Percentiles rank a stretch among this genome's conserved stretches.
These are phyloP conservation scores for Dicrurus megarhynchus DNA, from an alignment of 2,113 vertebrate genomes.

Conservation along the genomic window DNA sequence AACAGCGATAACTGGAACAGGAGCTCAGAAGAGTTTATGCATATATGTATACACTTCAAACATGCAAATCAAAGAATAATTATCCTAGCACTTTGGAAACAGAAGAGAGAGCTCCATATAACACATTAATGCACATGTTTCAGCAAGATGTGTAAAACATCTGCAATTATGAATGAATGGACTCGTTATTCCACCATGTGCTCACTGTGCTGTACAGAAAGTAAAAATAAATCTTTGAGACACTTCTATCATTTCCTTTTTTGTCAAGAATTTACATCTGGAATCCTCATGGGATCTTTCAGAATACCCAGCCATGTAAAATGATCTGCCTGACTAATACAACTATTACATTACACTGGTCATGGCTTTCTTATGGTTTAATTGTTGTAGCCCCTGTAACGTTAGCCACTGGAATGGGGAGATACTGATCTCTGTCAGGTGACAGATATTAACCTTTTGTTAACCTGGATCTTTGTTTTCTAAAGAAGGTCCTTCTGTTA, in stretches of 20 bases:
- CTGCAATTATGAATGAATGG: slow-evolving; percentile 55
- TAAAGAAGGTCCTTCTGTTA: neutral
- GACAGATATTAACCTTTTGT: slow-evolving; percentile 34
- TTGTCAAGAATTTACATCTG: slow-evolving; percentile 49
- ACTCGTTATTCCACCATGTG: slow-evolving; percentile 25
- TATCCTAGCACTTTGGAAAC: neutral
- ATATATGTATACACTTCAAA: neutral
- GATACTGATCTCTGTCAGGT: neutral
- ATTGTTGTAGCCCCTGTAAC: slow-evolving; percentile 9
- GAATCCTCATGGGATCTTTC: slow-evolving; percentile 46
- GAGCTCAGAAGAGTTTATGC: neutral
- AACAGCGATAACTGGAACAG: neutral
- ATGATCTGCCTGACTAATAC: slow-evolving; percentile 44
- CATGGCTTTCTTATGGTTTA: slow-evolving; percentile 31
- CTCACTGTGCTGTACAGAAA: slow-evolving; percentile 27
- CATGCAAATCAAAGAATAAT: slow-evolving; percentile 4
- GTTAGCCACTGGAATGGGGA: neutral
- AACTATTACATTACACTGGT: neutral
- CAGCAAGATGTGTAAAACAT: slow-evolving; percentile 60
- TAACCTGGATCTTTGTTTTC: neutral
- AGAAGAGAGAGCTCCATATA: neutral
- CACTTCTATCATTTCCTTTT: slow-evolving; percentile 41
- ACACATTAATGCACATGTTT: slow-evolving; percentile 12
- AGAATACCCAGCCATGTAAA: slow-evolving; percentile 2
- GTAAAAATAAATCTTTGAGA: slow-evolving; percentile 64